Evolutionary conservation across 2,797 vertebrate species (phyloP).

Genomic region (Siniperca undulata): DNA sequence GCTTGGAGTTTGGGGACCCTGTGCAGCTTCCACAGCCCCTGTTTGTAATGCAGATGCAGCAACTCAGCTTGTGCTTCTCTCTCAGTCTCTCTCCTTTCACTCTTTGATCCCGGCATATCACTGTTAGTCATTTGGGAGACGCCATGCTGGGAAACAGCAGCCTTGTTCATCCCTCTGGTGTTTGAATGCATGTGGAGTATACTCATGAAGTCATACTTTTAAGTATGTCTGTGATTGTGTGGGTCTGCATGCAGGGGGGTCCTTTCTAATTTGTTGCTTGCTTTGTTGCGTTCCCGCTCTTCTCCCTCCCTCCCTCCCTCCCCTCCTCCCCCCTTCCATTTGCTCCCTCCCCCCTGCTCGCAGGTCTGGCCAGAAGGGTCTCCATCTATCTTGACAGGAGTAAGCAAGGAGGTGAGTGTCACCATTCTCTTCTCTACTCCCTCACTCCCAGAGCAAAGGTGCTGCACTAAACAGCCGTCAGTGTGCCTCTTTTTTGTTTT

Average conservation of each 20-base stretch:
- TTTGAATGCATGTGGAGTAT: conserved; percentile 45
- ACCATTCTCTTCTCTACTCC: conserved; percentile 68
- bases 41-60: conserved; percentile 43
- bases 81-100: background rate
- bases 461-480: conserved; percentile 42
- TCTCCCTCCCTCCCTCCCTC: conserved; percentile 34
- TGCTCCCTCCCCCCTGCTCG: conserved; percentile 61
- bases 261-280: conserved; percentile 79
- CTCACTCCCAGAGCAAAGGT: conserved; percentile 31
- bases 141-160: conserved; percentile 47
- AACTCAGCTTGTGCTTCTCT: conserved; percentile 9
- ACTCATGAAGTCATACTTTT: conserved; percentile 40
- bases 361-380: conserved; percentile 94
- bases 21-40: conserved; percentile 10
- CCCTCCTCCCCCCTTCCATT: conserved; percentile 30
- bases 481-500: conserved; percentile 19
- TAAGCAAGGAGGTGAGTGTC: conserved; percentile 95
- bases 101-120: conserved; percentile 22
- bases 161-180: conserved; percentile 72
- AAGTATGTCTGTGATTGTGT: conserved; percentile 39
- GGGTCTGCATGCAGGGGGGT: conserved; percentile 57
- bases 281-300: conserved; percentile 70
- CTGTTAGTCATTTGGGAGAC: conserved; percentile 45
- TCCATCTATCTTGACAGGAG: conserved; percentile 96
- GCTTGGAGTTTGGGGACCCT: conserved; percentile 1